These are phyloP conservation scores for Lepidurus packardi DNA, from an alignment of 1,140 invertebrate species.

Conservation along the genomic window DNA sequence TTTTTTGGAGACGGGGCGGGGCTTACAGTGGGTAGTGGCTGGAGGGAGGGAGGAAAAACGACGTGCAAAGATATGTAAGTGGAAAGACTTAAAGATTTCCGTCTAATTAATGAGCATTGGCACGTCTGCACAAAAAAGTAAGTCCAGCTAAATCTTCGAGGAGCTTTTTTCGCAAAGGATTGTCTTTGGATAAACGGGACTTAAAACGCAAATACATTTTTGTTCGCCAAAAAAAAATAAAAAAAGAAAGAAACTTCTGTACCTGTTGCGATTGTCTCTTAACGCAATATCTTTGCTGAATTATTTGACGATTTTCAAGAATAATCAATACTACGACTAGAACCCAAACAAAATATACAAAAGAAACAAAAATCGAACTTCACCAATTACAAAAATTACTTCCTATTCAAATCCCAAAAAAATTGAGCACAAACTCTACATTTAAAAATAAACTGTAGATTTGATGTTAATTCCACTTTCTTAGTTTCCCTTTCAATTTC, in stretches of 20 bases:
- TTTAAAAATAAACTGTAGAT: neutral
- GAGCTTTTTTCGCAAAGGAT: neutral
- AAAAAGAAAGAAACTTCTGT: neutral
- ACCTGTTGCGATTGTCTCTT: slow-evolving; percentile 14
- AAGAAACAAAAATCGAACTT: too few species aligned
- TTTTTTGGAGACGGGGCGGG: too few species aligned
- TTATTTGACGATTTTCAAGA: neutral
- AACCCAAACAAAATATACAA: neutral
- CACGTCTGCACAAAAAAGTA: neutral
- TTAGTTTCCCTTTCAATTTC: neutral
- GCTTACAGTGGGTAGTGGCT: too few species aligned
- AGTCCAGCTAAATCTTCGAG: neutral
- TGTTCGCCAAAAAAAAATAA: neutral
- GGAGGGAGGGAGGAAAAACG: neutral
- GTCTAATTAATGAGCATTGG: slow-evolving; percentile 3
- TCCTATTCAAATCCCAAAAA: neutral
- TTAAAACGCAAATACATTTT: neutral
- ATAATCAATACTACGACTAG: neutral
- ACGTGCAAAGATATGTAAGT: slow-evolving; percentile 15
- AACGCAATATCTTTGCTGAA: slow-evolving; percentile 6
- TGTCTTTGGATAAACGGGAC: slow-evolving; percentile 4
- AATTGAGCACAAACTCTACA: neutral
- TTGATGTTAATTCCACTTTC: neutral
- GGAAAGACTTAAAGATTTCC: slow-evolving; percentile 16
- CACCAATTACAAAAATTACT: too few species aligned